A percentile compares a stretch with the other conserved stretches of the same genome.
phyloP scores from a whole-genome alignment of 2,888 invertebrate species.

The Drosophila multiciliata region DNA sequence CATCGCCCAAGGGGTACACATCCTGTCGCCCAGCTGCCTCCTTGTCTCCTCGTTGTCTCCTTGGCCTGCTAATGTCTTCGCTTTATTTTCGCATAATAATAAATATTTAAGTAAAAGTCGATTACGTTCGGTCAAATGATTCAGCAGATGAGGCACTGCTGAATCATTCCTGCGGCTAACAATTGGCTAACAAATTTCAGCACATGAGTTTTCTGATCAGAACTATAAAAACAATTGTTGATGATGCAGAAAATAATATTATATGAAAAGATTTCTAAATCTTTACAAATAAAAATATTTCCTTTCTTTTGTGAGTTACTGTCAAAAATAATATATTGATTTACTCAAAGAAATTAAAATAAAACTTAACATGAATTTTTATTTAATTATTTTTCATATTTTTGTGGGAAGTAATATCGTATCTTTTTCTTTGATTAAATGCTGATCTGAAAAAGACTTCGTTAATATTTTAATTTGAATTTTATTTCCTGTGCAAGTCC shows the following conservation, averaged over 20 bases:
- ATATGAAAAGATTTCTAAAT: not conserved
- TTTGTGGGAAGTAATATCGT: not conserved
- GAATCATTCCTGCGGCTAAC: not conserved
- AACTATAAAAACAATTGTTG: not conserved
- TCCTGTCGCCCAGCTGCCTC: slow-evolving; percentile 19
- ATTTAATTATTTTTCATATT: not conserved
- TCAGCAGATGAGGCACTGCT: not conserved
- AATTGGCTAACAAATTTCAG: not conserved
- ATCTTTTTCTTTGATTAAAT: not conserved
- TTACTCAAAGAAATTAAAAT: not conserved
- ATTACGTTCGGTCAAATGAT: slow-evolving; percentile 19
- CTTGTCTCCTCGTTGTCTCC: not conserved
- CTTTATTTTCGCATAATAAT: slow-evolving; percentile 67
- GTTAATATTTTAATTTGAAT: too few relatives aligned
- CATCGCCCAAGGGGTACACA: slow-evolving; percentile 51
- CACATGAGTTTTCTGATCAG: not conserved
- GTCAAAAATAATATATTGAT: not conserved
- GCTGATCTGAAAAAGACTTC: too few relatives aligned
- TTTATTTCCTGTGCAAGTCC: not conserved
- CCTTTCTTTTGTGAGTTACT: not conserved
- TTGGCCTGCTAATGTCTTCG: slow-evolving; percentile 52
- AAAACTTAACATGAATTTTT: not conserved
- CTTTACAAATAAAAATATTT: not conserved
- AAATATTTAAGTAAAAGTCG: slow-evolving; percentile 75
- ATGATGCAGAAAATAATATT: not conserved